Evolutionary conservation across 2,888 invertebrate genomes (phyloP).

Genomic region (Eustalomyia histrio): DNA sequence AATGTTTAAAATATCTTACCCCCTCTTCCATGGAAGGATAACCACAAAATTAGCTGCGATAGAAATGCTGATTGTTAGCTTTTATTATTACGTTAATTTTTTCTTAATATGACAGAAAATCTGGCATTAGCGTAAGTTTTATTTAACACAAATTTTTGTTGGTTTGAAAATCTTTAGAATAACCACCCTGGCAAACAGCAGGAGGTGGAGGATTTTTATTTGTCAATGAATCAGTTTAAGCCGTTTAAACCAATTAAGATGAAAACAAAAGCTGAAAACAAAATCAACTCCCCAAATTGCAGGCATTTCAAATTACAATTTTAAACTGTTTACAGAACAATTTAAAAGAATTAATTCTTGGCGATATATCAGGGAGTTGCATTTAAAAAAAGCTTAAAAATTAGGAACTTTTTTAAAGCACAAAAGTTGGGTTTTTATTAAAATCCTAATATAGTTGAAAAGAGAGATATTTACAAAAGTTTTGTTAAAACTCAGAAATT

Average conservation of each 20-base stretch:
- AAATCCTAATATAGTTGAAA: no score
- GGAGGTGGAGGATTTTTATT: constrained; percentile 50
- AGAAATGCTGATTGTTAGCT: constrained; percentile 55
- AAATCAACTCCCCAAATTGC: constrained; percentile 46
- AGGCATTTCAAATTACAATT: constrained; percentile 47
- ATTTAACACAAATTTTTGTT: not conserved
- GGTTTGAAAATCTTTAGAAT: not conserved
- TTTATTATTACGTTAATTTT: constrained; percentile 45
- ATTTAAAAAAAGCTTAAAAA: not conserved
- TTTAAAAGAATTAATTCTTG: constrained; percentile 33
- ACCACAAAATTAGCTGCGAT: constrained; percentile 62
- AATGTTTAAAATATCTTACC: constrained; percentile 12
- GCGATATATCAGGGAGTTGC: no score
- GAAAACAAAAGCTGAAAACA: constrained; percentile 52
- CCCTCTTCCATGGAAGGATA: not conserved
- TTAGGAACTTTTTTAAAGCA: not conserved
- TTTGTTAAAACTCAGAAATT: no score
- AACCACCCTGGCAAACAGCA: not conserved
- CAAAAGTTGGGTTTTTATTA: no score
- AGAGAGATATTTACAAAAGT: no score
- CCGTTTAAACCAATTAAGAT: constrained; percentile 65
- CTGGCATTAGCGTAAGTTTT: constrained; percentile 18
- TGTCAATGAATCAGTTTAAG: constrained; percentile 65
- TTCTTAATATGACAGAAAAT: constrained; percentile 29
- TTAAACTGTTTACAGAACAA: constrained; percentile 4